Evolutionary conservation across 2,797 vertebrate species (phyloP).

Genomic region (Gallinago nigripennis): DNA sequence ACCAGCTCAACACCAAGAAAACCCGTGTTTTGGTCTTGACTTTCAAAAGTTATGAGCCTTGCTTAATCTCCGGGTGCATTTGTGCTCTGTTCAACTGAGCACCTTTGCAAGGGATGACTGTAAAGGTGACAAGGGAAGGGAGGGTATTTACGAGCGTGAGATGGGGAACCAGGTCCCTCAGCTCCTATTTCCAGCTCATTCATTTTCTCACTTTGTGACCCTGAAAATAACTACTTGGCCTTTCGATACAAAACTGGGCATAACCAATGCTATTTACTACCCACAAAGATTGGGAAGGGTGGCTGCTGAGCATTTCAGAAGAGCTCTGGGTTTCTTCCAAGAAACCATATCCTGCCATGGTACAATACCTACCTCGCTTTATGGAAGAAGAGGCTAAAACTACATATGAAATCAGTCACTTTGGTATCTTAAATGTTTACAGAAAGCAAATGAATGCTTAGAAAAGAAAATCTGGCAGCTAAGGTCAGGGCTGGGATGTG

Average conservation of each 20-base stretch:
- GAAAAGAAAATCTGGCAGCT: neutral
- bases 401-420: neutral
- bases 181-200: neutral
- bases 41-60: neutral
- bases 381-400: neutral
- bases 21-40: neutral
- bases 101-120: neutral
- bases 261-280: neutral
- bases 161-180: neutral
- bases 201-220: neutral
- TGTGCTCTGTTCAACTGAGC: fast-evolving
- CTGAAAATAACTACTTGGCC: neutral
- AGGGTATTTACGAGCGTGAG: neutral
- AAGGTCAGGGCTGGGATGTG: neutral
- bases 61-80: neutral
- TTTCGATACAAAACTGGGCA: neutral
- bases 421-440: neutral
- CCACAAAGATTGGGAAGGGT: neutral
- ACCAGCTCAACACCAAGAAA: neutral
- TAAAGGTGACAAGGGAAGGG: neutral
- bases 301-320: neutral
- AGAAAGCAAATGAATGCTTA: neutral
- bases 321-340: neutral
- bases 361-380: neutral
- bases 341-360: neutral